phyloP scores from a whole-genome alignment of 2,797 vertebrate genomes.

The Aldrovandia affinis region DNA sequence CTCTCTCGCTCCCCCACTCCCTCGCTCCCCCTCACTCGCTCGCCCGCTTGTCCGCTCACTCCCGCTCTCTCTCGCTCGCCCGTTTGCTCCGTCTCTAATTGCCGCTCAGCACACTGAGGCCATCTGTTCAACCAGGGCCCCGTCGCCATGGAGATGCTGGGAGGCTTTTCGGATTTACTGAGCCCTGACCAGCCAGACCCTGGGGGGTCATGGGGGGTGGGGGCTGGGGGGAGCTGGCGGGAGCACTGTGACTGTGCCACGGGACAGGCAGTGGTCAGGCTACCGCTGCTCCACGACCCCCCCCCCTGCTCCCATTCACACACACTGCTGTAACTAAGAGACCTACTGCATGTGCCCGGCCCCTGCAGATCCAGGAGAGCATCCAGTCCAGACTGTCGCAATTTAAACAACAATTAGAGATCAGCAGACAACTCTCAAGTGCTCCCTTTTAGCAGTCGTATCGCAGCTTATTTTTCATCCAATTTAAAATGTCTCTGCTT shows the following conservation, averaged over 20 bases:
- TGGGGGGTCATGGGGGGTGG: conserved; percentile 63
- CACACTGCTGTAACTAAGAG: neutral
- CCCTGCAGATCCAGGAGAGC: too few species aligned
- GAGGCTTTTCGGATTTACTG: conserved; percentile 89
- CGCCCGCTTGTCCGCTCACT: conserved; percentile 28
- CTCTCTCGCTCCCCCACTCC: neutral
- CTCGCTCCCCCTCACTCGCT: conserved; percentile 40
- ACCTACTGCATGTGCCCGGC: too few species aligned
- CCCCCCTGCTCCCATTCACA: too few species aligned
- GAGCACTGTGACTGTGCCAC: conserved; percentile 46
- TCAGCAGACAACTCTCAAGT: too few species aligned
- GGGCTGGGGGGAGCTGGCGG: conserved; percentile 30
- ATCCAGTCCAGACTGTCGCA: too few species aligned
- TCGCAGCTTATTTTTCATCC: too few species aligned
- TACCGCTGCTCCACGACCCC: neutral
- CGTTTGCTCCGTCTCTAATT: conserved; percentile 75
- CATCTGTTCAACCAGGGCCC: conserved; percentile 88
- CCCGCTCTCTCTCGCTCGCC: neutral
- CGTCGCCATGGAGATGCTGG: conserved; percentile 83
- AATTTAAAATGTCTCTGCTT: too few species aligned
- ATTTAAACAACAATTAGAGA: too few species aligned
- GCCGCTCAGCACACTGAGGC: conserved; percentile 83
- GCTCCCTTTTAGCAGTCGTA: too few species aligned
- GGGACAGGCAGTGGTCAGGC: neutral
- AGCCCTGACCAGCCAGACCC: conserved; percentile 71